Evolutionary conservation across 2,797 vertebrate genomes (phyloP).

Genomic region (Parauchenoglanis ngamensis): DNA sequence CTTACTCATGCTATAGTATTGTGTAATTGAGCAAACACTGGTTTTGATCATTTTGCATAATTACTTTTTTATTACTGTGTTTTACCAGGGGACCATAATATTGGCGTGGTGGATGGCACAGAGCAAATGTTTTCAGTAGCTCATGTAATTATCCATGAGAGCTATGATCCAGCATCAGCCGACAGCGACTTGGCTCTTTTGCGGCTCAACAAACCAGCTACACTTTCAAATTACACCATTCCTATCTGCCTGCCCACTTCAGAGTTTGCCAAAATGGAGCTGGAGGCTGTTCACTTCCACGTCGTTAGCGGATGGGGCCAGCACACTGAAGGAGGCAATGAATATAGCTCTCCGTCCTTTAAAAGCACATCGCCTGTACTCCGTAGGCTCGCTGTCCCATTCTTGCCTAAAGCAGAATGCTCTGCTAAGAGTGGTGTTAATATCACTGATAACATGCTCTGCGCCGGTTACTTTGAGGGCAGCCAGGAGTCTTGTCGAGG

Average conservation of each 20-base stretch:
- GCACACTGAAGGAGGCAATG: slow-evolving; percentile 71
- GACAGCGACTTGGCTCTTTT: slow-evolving; percentile 83
- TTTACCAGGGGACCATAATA: slow-evolving; percentile 76
- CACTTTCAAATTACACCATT: slow-evolving; percentile 66
- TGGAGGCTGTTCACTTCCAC: slow-evolving; percentile 75
- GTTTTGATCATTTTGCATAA: background rate
- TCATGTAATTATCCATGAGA: slow-evolving; percentile 65
- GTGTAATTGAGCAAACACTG: background rate
- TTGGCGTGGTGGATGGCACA: slow-evolving; percentile 65
- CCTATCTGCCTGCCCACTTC: slow-evolving; percentile 83
- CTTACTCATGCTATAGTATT: background rate
- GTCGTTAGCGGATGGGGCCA: slow-evolving; percentile 84
- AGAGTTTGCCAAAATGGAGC: slow-evolving; percentile 67
- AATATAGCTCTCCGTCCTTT: background rate
- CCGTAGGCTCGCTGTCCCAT: slow-evolving; percentile 76
- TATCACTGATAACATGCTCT: slow-evolving; percentile 87
- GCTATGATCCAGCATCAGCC: slow-evolving; percentile 59
- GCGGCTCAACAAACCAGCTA: slow-evolving; percentile 60
- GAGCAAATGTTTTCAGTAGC: slow-evolving; percentile 75
- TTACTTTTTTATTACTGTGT: background rate
- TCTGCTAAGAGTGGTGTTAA: slow-evolving; percentile 65
- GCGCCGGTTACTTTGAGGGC: slow-evolving; percentile 83
- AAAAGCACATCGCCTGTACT: slow-evolving; percentile 67
- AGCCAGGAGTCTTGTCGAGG: slow-evolving; percentile 79
- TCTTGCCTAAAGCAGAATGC: slow-evolving; percentile 76